phyloP scores from a whole-genome alignment of 2,113 vertebrate species.

The Paradoxurus hermaphroditus region DNA sequence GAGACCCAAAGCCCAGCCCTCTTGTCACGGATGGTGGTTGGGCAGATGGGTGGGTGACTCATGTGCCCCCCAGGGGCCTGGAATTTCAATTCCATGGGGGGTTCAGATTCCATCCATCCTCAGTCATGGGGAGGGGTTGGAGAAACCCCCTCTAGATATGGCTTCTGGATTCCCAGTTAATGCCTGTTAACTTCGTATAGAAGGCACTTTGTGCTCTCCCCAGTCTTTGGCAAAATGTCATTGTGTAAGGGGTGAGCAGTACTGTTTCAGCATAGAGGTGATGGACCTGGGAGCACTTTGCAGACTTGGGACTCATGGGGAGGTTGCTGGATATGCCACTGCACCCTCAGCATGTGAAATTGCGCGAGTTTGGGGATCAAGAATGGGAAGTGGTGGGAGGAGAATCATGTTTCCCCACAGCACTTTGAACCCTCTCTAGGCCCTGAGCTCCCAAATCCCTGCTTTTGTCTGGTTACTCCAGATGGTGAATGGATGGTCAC shows the following conservation, averaged over 20 bases:
- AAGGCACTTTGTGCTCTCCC: too few relatives aligned
- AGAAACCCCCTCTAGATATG: neutral
- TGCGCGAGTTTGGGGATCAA: neutral
- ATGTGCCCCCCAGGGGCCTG: accelerated
- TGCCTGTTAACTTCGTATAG: too few relatives aligned
- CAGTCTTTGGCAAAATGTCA: neutral
- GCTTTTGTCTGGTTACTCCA: neutral
- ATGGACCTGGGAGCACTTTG: neutral
- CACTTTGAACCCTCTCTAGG: too few relatives aligned
- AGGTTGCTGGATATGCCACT: neutral
- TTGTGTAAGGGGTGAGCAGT: too few relatives aligned
- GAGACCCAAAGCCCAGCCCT: neutral
- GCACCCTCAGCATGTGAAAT: neutral
- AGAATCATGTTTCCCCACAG: neutral
- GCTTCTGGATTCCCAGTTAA: neutral
- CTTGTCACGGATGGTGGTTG: neutral
- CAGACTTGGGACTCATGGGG: neutral
- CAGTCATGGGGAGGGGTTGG: too few relatives aligned
- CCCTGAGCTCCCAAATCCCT: too few relatives aligned
- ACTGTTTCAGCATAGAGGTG: neutral
- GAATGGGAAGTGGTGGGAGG: neutral
- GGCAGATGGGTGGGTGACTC: neutral
- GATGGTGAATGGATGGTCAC: neutral
- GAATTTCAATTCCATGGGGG: neutral
- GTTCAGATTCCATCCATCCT: accelerated